Evolutionary conservation across 2,888 invertebrate species (phyloP).

Genomic region (Eristalis arbustorum): DNA sequence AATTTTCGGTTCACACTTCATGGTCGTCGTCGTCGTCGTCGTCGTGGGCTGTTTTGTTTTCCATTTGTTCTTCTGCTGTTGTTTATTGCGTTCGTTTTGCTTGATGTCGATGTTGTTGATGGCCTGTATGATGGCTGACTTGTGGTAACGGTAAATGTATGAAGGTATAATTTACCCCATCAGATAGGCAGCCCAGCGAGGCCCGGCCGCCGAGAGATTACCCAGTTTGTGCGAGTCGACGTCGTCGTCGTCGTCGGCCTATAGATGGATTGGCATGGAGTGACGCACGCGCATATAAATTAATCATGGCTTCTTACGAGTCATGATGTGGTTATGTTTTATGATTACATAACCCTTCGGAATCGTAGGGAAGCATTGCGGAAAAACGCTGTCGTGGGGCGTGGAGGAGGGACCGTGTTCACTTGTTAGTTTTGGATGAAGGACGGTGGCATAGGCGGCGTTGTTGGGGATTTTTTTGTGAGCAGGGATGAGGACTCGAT

Average conservation of each 20-base stretch:
- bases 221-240: background rate
- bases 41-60: slow-evolving; percentile 5
- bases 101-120: slow-evolving; percentile 41
- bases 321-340: slow-evolving; percentile 34
- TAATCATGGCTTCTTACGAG: slow-evolving; percentile 52
- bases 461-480: background rate
- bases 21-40: background rate
- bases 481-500: too few species aligned
- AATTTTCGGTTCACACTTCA: slow-evolving; percentile 51
- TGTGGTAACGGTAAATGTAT: slow-evolving; percentile 54
- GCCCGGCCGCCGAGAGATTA: slow-evolving; percentile 50
- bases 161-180: slow-evolving; percentile 57
- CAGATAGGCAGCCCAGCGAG: slow-evolving; percentile 16
- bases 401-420: background rate
- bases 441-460: background rate
- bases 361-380: background rate
- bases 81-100: background rate
- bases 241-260: background rate
- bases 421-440: background rate
- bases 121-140: slow-evolving; percentile 17
- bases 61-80: background rate
- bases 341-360: slow-evolving; percentile 33
- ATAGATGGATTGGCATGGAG: slow-evolving; percentile 57
- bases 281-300: slow-evolving; percentile 68
- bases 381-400: background rate